Evolutionary conservation across 2,113 vertebrate species (phyloP).

Genomic region (Calyptommatus sinebrachiatus): DNA sequence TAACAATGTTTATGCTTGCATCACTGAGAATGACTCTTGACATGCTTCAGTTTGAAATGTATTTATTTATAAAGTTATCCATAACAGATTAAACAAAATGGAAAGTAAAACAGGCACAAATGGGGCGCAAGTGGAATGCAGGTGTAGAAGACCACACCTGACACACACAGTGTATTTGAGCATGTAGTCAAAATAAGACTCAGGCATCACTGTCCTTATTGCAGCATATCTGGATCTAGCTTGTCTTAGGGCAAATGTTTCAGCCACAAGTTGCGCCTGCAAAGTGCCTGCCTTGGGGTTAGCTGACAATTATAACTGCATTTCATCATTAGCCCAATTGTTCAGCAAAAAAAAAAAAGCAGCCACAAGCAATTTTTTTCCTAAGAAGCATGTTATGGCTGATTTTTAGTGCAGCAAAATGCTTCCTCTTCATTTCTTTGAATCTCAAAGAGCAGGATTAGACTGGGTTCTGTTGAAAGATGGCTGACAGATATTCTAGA

Average conservation of each 20-base stretch:
- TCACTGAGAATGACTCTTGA: slow-evolving; percentile 27
- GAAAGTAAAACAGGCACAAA: slow-evolving; percentile 36
- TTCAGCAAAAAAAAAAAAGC: slow-evolving; percentile 33
- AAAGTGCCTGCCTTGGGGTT: slow-evolving; percentile 40
- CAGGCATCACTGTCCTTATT: not conserved
- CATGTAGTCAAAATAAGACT: not conserved
- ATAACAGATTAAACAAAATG: slow-evolving; percentile 31
- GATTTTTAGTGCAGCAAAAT: slow-evolving; percentile 35
- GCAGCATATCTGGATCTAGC: slow-evolving; percentile 29
- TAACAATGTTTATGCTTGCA: not conserved
- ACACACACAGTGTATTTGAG: not conserved
- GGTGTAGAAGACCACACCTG: slow-evolving; percentile 26
- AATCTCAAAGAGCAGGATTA: not conserved
- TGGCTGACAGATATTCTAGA: slow-evolving; percentile 38
- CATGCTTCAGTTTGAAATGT: slow-evolving; percentile 18
- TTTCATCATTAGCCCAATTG: slow-evolving; percentile 5
- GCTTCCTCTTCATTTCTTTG: slow-evolving; percentile 31
- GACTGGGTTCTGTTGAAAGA: slow-evolving; percentile 21
- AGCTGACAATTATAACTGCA: slow-evolving; percentile 40
- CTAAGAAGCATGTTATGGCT: slow-evolving; percentile 46
- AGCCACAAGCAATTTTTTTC: slow-evolving; percentile 54
- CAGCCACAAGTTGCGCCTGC: slow-evolving; percentile 25
- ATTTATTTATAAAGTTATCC: slow-evolving; percentile 39
- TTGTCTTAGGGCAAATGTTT: slow-evolving; percentile 26
- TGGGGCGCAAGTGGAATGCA: not conserved